These are phyloP conservation scores for Formicarius rufipectus DNA, from an alignment of 2,113 vertebrate genomes.

Conservation along the genomic window DNA sequence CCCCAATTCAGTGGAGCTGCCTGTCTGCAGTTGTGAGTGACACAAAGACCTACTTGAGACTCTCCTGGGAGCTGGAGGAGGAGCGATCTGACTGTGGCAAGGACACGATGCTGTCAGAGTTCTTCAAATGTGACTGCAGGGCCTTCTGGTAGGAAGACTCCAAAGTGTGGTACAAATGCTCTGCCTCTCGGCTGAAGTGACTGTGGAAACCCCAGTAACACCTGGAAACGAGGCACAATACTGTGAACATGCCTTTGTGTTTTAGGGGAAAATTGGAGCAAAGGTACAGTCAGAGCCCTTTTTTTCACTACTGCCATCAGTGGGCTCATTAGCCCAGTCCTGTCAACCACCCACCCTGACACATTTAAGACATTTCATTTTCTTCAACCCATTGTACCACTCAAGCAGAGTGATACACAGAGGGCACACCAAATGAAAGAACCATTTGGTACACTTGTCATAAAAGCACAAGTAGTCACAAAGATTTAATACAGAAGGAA, in stretches of 20 bases:
- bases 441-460: background rate
- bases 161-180: constrained; percentile 90
- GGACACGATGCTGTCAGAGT: constrained; percentile 94
- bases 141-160: constrained; percentile 98
- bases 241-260: background rate
- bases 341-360: background rate
- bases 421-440: background rate
- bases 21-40: background rate
- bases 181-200: constrained; percentile 94
- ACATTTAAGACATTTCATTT: background rate
- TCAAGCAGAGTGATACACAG: background rate
- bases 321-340: background rate
- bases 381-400: background rate
- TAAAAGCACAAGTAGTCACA: background rate
- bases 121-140: constrained; percentile 93
- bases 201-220: constrained; percentile 98
- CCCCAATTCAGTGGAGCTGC: background rate
- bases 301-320: background rate
- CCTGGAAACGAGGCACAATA: constrained; percentile 63
- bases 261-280: background rate
- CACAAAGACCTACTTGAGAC: constrained; percentile 88
- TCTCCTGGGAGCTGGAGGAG: constrained; percentile 97
- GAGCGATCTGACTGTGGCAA: constrained; percentile 96
- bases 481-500: background rate
- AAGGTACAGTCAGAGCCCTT: background rate